Evolutionary conservation across 2,888 invertebrate species (phyloP).

Genomic region (Corbicula japonica): DNA sequence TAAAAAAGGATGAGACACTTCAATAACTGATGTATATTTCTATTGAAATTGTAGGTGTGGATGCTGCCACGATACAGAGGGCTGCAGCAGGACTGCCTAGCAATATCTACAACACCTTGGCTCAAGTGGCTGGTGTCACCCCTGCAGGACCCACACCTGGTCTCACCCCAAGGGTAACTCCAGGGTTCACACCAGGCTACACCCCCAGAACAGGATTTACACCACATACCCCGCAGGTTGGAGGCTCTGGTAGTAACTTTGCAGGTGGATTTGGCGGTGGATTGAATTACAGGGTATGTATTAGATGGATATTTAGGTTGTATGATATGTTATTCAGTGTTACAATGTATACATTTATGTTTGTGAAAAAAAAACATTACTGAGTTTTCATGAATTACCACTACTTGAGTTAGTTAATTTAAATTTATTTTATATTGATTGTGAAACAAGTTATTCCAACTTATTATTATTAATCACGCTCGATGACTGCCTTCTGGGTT

Average conservation of each 20-base stretch:
- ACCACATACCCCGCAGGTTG: constrained; percentile 66
- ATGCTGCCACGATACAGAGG: constrained; percentile 89
- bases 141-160: constrained; percentile 84
- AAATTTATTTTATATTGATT: no score
- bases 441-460: no score
- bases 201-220: constrained; percentile 70
- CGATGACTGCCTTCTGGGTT: no score
- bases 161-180: constrained; percentile 64
- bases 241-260: constrained; percentile 88
- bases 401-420: no score
- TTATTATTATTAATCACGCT: no score
- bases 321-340: no score
- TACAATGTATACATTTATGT: no score
- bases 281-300: constrained; percentile 45
- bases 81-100: constrained; percentile 91
- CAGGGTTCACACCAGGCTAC: constrained; percentile 70
- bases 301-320: no score
- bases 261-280: constrained; percentile 79
- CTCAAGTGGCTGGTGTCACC: constrained; percentile 91
- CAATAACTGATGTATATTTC: neutral
- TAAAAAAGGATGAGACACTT: no score
- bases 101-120: constrained; percentile 91
- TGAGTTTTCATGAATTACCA: no score
- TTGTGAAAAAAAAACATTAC: no score
- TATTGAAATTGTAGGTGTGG: constrained; percentile 69